A percentile compares a stretch with the other conserved stretches of the same genome.
phyloP scores from a whole-genome alignment of 1,140 invertebrate species.

The Lepidurus apus region DNA sequence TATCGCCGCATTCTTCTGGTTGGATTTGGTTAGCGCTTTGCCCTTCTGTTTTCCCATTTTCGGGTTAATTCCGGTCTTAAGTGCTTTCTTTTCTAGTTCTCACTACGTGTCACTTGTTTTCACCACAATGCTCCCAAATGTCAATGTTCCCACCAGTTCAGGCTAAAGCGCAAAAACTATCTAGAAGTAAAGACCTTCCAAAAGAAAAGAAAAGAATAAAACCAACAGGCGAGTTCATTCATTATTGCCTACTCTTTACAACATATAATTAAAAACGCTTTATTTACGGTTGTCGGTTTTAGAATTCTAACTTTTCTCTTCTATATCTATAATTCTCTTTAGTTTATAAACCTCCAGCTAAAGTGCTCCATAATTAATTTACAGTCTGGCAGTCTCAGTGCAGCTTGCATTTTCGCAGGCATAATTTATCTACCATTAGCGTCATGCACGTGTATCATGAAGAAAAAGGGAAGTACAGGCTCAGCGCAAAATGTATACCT shows the following conservation, averaged over 20 bases:
- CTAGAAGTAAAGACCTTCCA: not conserved
- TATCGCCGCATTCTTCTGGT: not conserved
- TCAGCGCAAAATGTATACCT: no score
- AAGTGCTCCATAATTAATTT: not conserved
- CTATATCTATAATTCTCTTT: no score
- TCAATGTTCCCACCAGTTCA: not conserved
- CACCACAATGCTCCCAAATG: not conserved
- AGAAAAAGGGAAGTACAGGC: not conserved
- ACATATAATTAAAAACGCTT: not conserved
- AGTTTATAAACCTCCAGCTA: not conserved
- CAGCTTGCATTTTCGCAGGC: not conserved
- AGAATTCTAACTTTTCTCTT: not conserved
- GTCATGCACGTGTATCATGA: not conserved
- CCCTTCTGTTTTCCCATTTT: constrained; percentile 1
- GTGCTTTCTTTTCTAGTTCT: not conserved
- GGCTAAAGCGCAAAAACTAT: not conserved
- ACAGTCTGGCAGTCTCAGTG: not conserved
- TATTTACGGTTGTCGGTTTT: not conserved
- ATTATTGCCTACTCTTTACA: not conserved
- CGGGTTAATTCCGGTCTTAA: not conserved
- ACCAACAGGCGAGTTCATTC: not conserved
- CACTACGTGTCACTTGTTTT: not conserved
- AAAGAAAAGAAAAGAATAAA: not conserved
- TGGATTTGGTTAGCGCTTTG: not conserved
- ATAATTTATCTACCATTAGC: not conserved